Base-by-base conservation (phyloP, 2,797 vertebrate species). In the Hippocampus kuda region DNA sequence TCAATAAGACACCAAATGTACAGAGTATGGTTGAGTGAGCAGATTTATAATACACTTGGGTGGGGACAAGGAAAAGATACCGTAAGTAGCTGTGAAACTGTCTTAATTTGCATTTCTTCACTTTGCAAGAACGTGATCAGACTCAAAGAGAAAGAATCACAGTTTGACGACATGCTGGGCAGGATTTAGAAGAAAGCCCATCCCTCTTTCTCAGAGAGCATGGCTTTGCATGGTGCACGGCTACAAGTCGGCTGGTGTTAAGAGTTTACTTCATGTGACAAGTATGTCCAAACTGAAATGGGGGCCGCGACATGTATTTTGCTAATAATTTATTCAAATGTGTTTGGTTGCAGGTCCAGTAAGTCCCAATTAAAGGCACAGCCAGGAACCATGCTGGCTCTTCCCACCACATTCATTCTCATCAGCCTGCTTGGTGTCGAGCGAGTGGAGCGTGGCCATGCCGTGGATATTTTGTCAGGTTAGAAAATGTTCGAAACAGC, bases 121-220 rank as follows among this genome's bases (percentile, higher is more conserved):
- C 61, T 63, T 42, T 11, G 61, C 5, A 11, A n/a, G 61, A 11
- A 63, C 61, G 61, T 63, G 61, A 41, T 63, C 20, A 63, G 61
- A 41, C 20, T 63, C 18, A 12, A 63, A 22, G 24, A 65, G 69
- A 73, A 74, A 70, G 76, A 74, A 44, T 67, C 66, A 51, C 75
- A 69, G 54, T 73, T 81, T 81, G 80, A 73, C 81, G 72, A 66
- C 66, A 18, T 72, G 77, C 73, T 79, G 82, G 72, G 70, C 65
- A 38, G 69, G 49, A 78, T 83, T 86, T 78, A 82, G 76, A 82
- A 71, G 65, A 79, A 82, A 75, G 77, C 83, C 88, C 84, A 88
- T 86, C 84, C 86, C 86, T 76, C 77, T 79, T 68, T 71, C 68
- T 80, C 57, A 65, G 62, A 67, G 56, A 73, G 42, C 70, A 24